Percentiles rank a stretch among this genome's conserved stretches.
These are phyloP conservation scores for Orchesella cincta DNA, from an alignment of 1,140 invertebrate genomes.

Conservation along the genomic window DNA sequence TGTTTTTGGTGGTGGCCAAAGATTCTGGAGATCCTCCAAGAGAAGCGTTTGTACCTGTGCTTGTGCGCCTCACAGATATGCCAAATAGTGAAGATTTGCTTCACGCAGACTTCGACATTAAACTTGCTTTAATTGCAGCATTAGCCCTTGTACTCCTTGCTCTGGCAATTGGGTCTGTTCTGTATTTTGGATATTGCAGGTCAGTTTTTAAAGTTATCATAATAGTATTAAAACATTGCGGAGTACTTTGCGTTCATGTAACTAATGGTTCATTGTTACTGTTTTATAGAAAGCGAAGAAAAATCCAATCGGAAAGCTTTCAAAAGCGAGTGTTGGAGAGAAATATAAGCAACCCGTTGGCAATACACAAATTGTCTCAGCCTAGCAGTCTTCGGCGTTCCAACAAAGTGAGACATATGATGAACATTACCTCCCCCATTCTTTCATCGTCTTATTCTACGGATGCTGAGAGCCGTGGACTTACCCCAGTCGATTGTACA, in stretches of 20 bases:
- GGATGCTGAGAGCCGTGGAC: constrained; percentile 24
- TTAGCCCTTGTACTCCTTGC: constrained; percentile 40
- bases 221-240: not conserved
- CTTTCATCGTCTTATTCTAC: constrained; percentile 32
- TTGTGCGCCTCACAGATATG: constrained; percentile 46
- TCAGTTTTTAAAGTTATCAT: constrained; percentile 3
- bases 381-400: constrained; percentile 43
- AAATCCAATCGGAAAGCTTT: constrained; percentile 50
- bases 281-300: constrained; percentile 46
- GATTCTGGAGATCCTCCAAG: constrained; percentile 48
- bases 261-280: too few relatives aligned
- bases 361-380: constrained; percentile 46
- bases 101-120: constrained; percentile 45
- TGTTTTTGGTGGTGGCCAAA: constrained; percentile 51
- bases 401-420: constrained; percentile 50
- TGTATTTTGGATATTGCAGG: constrained; percentile 51
- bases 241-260: too few relatives aligned
- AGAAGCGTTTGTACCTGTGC: constrained; percentile 46
- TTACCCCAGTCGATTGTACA: constrained; percentile 46
- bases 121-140: constrained; percentile 45
- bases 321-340: constrained; percentile 49
- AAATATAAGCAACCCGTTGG: constrained; percentile 50
- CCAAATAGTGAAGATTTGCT: constrained; percentile 39
- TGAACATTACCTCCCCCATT: constrained; percentile 49
- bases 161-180: constrained; percentile 42